phyloP scores from a whole-genome alignment of 1,140 invertebrate species.

The Charaxes varanes region DNA sequence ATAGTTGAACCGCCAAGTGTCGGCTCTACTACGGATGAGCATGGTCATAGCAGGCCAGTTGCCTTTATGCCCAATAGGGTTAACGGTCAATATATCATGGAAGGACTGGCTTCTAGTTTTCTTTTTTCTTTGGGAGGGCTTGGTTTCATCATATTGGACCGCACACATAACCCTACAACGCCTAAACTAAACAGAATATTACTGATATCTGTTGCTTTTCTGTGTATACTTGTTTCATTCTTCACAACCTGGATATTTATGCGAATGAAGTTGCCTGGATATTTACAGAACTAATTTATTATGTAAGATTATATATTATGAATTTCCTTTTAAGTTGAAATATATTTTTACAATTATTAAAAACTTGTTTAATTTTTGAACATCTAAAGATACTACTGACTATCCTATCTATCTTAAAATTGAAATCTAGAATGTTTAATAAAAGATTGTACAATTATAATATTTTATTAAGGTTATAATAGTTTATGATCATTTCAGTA shows the following conservation, averaged over 20 bases:
- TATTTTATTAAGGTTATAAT: too few species aligned
- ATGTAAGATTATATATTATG: slow-evolving; percentile 23
- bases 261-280: slow-evolving; percentile 97
- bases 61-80: slow-evolving; percentile 99
- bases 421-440: too few species aligned
- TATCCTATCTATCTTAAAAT: too few species aligned
- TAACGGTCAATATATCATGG: slow-evolving; percentile 99
- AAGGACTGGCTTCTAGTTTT: slow-evolving; percentile 97
- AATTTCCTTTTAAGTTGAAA: slow-evolving; percentile 42
- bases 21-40: slow-evolving; percentile 97
- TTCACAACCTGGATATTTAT: slow-evolving; percentile 98
- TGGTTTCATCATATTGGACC: slow-evolving; percentile 97
- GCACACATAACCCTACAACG: slow-evolving; percentile 92
- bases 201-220: slow-evolving; percentile 93
- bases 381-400: too few species aligned
- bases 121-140: slow-evolving; percentile 96
- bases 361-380: too few species aligned
- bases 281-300: slow-evolving; percentile 73
- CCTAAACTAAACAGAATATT: slow-evolving; percentile 95
- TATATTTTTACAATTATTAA: slow-evolving; percentile 43
- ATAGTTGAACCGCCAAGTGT: slow-evolving; percentile 99
- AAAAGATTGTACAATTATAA: too few species aligned
- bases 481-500: too few species aligned
- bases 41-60: slow-evolving; percentile 95
- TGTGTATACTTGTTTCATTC: slow-evolving; percentile 95